Conservation (phyloP, 23 tunicate genomes). For the Halocynthia aurantium region DNA sequence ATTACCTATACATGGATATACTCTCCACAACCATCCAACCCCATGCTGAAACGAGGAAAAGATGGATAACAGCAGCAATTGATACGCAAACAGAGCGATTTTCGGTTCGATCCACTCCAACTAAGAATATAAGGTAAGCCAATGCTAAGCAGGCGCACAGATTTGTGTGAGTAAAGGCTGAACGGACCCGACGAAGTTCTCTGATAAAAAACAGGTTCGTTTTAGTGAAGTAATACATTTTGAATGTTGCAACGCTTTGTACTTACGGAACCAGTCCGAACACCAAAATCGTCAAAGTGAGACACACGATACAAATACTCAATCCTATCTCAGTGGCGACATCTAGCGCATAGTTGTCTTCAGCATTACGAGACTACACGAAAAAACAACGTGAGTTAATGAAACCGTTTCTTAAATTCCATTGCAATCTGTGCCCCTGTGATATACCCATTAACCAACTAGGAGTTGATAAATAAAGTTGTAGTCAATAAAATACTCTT, state of each 20-base stretch:
- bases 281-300: slow-evolving; percentile 25
- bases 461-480: no score
- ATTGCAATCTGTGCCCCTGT: no score
- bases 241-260: background rate
- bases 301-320: slow-evolving; percentile 37
- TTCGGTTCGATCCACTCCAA: slow-evolving; percentile 39
- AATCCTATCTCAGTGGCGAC: slow-evolving; percentile 51
- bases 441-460: no score
- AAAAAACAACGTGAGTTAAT: background rate
- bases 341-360: slow-evolving; percentile 26
- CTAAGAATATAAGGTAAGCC: slow-evolving; percentile 34
- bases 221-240: background rate
- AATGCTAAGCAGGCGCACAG: slow-evolving; percentile 37
- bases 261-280: slow-evolving; percentile 49
- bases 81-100: slow-evolving; percentile 35
- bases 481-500: no score
- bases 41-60: slow-evolving; percentile 49
- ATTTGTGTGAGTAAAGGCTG: slow-evolving; percentile 37
- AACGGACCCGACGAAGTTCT: slow-evolving; percentile 42
- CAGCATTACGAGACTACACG: slow-evolving; percentile 25
- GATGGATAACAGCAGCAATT: slow-evolving; percentile 46
- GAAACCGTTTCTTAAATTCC: background rate
- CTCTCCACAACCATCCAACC: slow-evolving; percentile 84
- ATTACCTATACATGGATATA: slow-evolving; percentile 57
- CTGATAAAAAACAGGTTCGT: background rate